Percentiles rank a stretch among this genome's conserved stretches.
These are phyloP conservation scores for Rhizoglyphus robini DNA, from an alignment of 1,140 invertebrate species.

Conservation along the genomic window DNA sequence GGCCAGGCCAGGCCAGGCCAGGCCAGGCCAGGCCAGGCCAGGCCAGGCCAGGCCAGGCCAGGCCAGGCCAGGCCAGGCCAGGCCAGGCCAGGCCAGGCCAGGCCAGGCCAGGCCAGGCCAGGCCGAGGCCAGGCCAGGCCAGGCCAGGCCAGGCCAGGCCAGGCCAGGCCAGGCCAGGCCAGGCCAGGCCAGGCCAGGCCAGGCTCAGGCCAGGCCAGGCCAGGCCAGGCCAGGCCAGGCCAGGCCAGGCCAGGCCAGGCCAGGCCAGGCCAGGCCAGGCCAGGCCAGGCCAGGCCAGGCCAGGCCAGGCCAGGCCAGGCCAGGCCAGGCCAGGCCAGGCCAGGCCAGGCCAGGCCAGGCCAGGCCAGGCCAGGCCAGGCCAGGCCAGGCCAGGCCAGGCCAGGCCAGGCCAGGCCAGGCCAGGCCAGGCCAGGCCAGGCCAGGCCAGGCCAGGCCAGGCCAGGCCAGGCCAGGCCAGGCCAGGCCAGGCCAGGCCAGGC, in stretches of 20 bases:
- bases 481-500: slow-evolving; percentile 28
- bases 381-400: slow-evolving; percentile 26
- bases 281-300: slow-evolving; percentile 28
- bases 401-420: slow-evolving; percentile 27
- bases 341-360: slow-evolving; percentile 26
- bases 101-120: slow-evolving; percentile 26
- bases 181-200: slow-evolving; percentile 28
- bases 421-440: slow-evolving; percentile 28
- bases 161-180: slow-evolving; percentile 28
- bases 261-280: slow-evolving; percentile 27
- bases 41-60: slow-evolving; percentile 24
- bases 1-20: slow-evolving; percentile 20
- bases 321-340: slow-evolving; percentile 28
- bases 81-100: slow-evolving; percentile 27
- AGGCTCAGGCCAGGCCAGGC: slow-evolving; percentile 27
- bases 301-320: slow-evolving; percentile 27
- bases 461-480: slow-evolving; percentile 28
- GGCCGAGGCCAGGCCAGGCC: slow-evolving; percentile 25
- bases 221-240: slow-evolving; percentile 27
- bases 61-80: slow-evolving; percentile 27
- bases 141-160: slow-evolving; percentile 26
- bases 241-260: slow-evolving; percentile 24
- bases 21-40: slow-evolving; percentile 23
- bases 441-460: slow-evolving; percentile 27
- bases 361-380: slow-evolving; percentile 28